phyloP scores from a whole-genome alignment of 2,797 vertebrate genomes.

The Etheostoma perlongum region DNA sequence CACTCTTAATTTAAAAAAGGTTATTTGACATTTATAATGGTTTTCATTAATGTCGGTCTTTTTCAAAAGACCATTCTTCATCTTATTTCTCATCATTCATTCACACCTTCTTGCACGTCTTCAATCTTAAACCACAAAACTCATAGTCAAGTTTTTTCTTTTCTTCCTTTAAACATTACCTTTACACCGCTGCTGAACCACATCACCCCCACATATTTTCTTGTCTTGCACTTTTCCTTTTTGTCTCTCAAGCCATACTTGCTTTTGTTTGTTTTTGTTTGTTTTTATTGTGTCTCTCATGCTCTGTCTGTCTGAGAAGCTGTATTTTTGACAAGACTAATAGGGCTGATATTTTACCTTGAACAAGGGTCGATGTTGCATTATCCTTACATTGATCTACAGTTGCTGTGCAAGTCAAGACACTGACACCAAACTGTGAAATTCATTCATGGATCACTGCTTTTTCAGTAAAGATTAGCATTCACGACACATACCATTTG shows the following conservation, averaged over 20 bases:
- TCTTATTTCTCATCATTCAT: constrained; percentile 55
- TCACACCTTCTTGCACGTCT: constrained; percentile 35
- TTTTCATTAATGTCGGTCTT: constrained; percentile 61
- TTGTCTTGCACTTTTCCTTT: constrained; percentile 26
- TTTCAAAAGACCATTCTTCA: constrained; percentile 52
- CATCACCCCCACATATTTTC: constrained; percentile 29
- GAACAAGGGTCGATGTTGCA: constrained; percentile 15
- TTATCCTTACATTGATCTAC: constrained; percentile 47
- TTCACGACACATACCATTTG: constrained; percentile 33
- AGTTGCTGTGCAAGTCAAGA: constrained; percentile 21
- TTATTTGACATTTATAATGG: constrained; percentile 71
- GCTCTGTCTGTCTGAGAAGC: constrained; percentile 33
- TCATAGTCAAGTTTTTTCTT: constrained; percentile 30
- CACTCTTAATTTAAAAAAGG: constrained; percentile 51
- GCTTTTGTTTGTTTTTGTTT: constrained; percentile 22
- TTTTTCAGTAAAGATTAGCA: constrained; percentile 43
- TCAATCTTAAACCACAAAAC: constrained; percentile 31
- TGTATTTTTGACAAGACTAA: constrained; percentile 53
- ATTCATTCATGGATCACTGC: constrained; percentile 1
- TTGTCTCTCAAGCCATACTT: constrained; percentile 24
- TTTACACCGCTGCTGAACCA: constrained; percentile 27
- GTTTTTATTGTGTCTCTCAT: constrained; percentile 7
- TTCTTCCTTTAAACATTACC: constrained; percentile 40
- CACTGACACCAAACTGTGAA: constrained; percentile 44
- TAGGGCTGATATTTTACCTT: constrained; percentile 57